Conservation (phyloP, 2,888 invertebrate species). For the Phorcus lineatus region DNA sequence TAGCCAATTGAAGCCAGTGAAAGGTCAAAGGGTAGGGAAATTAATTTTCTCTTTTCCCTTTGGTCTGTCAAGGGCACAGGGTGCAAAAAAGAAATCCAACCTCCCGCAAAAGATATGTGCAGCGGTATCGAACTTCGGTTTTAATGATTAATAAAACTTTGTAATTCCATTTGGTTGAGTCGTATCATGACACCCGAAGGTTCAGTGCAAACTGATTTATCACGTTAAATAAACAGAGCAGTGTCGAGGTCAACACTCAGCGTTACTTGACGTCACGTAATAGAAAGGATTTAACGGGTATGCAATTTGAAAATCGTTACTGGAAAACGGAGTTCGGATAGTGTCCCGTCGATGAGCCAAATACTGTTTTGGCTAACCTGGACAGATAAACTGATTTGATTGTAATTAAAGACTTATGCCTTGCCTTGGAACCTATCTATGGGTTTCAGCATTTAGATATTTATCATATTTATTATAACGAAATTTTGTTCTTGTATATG, state of each 20-base stretch:
- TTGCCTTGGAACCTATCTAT: too few species aligned
- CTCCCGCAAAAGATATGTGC: conserved; percentile 6
- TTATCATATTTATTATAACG: too few species aligned
- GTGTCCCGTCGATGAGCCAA: too few species aligned
- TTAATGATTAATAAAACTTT: conserved; percentile 9
- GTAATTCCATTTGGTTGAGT: conserved; percentile 15
- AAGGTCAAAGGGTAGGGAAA: not conserved
- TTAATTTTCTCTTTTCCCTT: conserved; percentile 9
- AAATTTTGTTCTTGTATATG: too few species aligned
- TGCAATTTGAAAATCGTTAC: too few species aligned
- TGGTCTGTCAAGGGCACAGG: conserved; percentile 1
- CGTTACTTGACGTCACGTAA: too few species aligned
- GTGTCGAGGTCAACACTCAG: not conserved
- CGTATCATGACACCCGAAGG: not conserved
- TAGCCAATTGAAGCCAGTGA: not conserved
- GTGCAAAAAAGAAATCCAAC: conserved; percentile 5
- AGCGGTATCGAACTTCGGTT: not conserved
- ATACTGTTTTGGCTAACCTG: too few species aligned
- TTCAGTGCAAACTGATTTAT: conserved; percentile 11
- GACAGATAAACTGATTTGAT: too few species aligned
- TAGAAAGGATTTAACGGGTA: too few species aligned
- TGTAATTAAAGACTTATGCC: too few species aligned
- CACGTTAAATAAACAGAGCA: not conserved
- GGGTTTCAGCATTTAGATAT: too few species aligned
- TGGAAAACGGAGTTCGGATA: too few species aligned